Evolutionary conservation across 2,888 invertebrate species (phyloP), one percentile per base, ranked within the genome.

Genomic region (Mylabris sibirica): DNA sequence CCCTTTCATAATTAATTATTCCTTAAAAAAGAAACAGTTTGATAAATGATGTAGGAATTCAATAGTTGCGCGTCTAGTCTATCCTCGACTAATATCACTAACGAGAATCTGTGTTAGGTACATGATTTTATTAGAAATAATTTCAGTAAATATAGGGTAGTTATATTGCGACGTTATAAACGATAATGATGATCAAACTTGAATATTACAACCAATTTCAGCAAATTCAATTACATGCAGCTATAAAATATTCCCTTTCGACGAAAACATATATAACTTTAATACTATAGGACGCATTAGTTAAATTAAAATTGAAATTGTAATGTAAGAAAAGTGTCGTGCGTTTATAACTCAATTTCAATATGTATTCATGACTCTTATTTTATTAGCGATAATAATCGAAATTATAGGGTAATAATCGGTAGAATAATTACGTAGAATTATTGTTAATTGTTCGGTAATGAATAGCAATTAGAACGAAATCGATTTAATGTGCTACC

Each of bases 21-120:
- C 30, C 5, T n/a, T 6, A n/a, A 44, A 44, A n/a, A 14, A 4
- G 14, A 38, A 44, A n/a, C 44, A 17, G n/a, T 44, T 44, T 44
- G 44, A 44, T 44, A 17, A 44, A 44, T 44, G 44, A 44, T 44
- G n/a, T 6, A 6, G 17, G n/a, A 44, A 44, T 44, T 17, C n/a
- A 44, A 44, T 44, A 44, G n/a, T n/a, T n/a, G n/a, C n/a, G n/a
- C 44, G 17, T 1, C 34, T 22, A 22, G 60, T 60, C 3, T 20
- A 35, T 60, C 17, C n/a, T 6, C 24, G 26, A 59, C 9, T 22
- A 30, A 17, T 24, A 2, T 24, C 24, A 22, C 17, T 2, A 26
- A 30, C 49, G 3, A 34, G 44, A 26, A 49, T 14, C 9, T 61
- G 57, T 68, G 65, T 53, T n/a, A n/a, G n/a, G 20, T 30, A 35